Evolutionary conservation across 2,797 vertebrate genomes (phyloP).

Genomic region (Sebastes nivosus): DNA sequence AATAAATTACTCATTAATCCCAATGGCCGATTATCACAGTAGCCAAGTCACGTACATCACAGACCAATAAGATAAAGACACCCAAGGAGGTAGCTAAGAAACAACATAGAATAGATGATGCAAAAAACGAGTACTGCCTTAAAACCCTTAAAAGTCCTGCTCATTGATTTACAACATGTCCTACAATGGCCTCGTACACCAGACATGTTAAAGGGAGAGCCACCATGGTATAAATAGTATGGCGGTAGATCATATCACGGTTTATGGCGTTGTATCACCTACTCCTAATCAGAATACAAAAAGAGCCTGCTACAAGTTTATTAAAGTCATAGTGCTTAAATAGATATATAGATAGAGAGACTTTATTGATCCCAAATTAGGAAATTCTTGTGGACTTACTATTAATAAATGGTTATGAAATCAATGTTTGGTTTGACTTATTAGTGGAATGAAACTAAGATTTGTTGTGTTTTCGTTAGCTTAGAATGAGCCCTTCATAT

Average conservation of each 20-base stretch:
- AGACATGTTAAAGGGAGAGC: neutral
- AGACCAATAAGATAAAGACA: neutral
- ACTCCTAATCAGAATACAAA: neutral
- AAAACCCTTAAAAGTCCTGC: neutral
- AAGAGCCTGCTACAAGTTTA: neutral
- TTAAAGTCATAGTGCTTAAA: neutral
- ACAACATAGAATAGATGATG: neutral
- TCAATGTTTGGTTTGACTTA: accelerated
- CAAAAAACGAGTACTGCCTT: neutral
- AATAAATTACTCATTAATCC: neutral
- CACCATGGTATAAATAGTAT: neutral
- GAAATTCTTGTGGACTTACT: too few relatives aligned
- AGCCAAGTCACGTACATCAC: neutral
- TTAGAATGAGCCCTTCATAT: too few relatives aligned
- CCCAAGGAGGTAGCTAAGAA: neutral
- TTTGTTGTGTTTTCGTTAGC: too few relatives aligned
- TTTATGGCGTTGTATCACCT: neutral
- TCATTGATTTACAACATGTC: neutral
- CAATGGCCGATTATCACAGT: neutral
- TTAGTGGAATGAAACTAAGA: too few relatives aligned
- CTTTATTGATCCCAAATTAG: too few relatives aligned
- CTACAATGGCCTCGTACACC: neutral
- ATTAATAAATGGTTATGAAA: too few relatives aligned
- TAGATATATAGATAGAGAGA: too few relatives aligned
- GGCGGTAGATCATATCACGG: neutral